phyloP scores from a whole-genome alignment of 2,888 invertebrate genomes.

The Apamea anceps region DNA sequence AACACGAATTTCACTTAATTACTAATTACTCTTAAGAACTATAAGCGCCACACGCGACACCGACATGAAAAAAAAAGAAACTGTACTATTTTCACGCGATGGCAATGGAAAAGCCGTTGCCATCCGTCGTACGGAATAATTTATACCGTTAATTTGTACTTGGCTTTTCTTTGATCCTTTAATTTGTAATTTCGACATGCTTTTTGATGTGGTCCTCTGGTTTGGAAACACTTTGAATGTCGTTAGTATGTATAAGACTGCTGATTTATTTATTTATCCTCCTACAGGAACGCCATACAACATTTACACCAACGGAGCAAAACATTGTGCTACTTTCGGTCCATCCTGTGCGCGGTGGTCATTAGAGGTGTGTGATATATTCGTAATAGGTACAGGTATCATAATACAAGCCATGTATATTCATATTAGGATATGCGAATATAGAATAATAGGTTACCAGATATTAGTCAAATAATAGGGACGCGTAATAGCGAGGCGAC shows the following conservation, averaged over 20 bases:
- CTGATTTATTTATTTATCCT: neutral
- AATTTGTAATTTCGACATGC: slow-evolving; percentile 25
- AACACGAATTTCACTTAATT: slow-evolving; percentile 55
- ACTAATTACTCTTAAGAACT: slow-evolving; percentile 22
- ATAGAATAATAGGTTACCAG: no score
- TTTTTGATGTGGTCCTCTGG: slow-evolving; percentile 6
- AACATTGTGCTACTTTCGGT: no score
- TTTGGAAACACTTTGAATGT: slow-evolving; percentile 21
- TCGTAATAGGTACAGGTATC: no score
- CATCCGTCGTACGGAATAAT: slow-evolving; percentile 41
- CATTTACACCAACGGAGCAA: no score
- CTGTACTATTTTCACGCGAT: slow-evolving; percentile 42
- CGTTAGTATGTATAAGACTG: neutral
- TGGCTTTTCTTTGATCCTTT: slow-evolving; percentile 50
- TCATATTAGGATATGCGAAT: no score
- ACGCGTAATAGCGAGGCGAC: no score
- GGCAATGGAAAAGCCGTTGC: slow-evolving; percentile 13
- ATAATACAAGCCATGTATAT: no score
- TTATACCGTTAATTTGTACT: slow-evolving; percentile 40
- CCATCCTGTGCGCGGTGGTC: no score
- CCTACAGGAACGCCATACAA: no score
- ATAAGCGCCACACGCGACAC: slow-evolving; percentile 44
- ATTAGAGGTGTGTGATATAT: no score
- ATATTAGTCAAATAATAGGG: no score
- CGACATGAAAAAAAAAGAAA: slow-evolving; percentile 30